A percentile compares a stretch with the other conserved stretches of the same genome.
phyloP scores from a whole-genome alignment of 2,797 vertebrate genomes.

The Gymnothorax javanicus region DNA sequence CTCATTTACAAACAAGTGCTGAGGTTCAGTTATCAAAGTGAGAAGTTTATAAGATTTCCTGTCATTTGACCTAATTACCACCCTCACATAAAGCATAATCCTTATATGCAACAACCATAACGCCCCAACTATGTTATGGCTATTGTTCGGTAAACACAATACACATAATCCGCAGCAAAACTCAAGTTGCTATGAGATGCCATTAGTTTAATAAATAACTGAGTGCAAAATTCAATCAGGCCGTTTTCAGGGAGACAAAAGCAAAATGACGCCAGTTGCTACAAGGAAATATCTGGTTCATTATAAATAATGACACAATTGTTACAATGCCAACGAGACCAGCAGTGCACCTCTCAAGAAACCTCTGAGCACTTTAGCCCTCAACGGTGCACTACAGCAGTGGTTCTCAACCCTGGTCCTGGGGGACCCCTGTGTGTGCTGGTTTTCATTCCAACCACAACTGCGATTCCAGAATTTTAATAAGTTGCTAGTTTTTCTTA shows the following conservation, averaged over 20 bases:
- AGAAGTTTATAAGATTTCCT: background rate
- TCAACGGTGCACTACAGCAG: too few species aligned
- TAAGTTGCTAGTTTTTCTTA: too few species aligned
- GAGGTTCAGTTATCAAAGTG: background rate
- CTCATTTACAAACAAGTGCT: background rate
- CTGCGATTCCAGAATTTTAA: too few species aligned
- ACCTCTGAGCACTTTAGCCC: too few species aligned
- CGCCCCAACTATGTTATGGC: constrained; percentile 42
- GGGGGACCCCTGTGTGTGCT: too few species aligned
- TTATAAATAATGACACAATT: constrained; percentile 53
- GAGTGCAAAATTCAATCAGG: constrained; percentile 46
- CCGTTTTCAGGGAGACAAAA: constrained; percentile 56
- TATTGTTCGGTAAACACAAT: constrained; percentile 49
- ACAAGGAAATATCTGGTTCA: constrained; percentile 38
- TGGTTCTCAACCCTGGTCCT: too few species aligned
- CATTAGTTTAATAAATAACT: constrained; percentile 49
- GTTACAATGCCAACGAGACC: background rate
- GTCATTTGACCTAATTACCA: constrained; percentile 30
- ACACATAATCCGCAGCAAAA: background rate
- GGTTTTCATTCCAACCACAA: too few species aligned
- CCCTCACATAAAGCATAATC: constrained; percentile 26
- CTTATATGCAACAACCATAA: constrained; percentile 41
- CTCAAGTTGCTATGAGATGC: constrained; percentile 58
- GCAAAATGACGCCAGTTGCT: constrained; percentile 62
- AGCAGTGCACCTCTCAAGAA: background rate